Evolutionary conservation across 2,888 invertebrate genomes (phyloP).

Genomic region (Philonicus albiceps): DNA sequence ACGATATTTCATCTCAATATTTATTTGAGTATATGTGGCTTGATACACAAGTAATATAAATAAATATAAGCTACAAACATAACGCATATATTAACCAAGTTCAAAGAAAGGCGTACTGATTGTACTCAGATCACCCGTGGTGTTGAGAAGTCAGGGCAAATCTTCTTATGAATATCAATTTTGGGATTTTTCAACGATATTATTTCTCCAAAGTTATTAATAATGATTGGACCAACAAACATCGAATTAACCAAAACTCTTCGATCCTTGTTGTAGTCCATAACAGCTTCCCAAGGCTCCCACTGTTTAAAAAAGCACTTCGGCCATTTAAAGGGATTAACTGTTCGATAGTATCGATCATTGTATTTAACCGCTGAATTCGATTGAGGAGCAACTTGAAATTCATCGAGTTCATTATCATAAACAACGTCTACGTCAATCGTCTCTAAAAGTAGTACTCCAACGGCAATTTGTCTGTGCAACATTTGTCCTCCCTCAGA

Average conservation of each 20-base stretch:
- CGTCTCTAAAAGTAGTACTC: constrained; percentile 52
- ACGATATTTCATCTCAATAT: too few species aligned
- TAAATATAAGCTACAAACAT: too few species aligned
- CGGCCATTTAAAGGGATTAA: neutral
- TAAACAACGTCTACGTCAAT: constrained; percentile 54
- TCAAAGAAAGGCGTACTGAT: neutral
- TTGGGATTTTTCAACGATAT: neutral
- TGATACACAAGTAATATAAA: too few species aligned
- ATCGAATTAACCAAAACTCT: constrained; percentile 39
- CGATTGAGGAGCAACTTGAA: constrained; percentile 55
- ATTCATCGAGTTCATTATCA: constrained; percentile 53
- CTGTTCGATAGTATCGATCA: constrained; percentile 39
- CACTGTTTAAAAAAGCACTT: constrained; percentile 27
- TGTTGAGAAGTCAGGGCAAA: neutral
- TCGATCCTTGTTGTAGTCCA: neutral
- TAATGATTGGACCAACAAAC: constrained; percentile 39
- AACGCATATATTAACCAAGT: too few species aligned
- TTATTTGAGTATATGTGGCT: too few species aligned
- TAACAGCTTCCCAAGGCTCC: neutral
- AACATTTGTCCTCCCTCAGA: constrained; percentile 53
- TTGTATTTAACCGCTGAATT: constrained; percentile 25
- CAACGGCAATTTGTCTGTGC: constrained; percentile 53
- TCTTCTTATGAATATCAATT: neutral
- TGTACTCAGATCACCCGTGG: neutral
- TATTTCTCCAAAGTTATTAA: constrained; percentile 10